Percentiles rank a stretch among this genome's conserved stretches.
phyloP scores from a whole-genome alignment of 2,113 vertebrate species.

The Cromileptes altivelis region DNA sequence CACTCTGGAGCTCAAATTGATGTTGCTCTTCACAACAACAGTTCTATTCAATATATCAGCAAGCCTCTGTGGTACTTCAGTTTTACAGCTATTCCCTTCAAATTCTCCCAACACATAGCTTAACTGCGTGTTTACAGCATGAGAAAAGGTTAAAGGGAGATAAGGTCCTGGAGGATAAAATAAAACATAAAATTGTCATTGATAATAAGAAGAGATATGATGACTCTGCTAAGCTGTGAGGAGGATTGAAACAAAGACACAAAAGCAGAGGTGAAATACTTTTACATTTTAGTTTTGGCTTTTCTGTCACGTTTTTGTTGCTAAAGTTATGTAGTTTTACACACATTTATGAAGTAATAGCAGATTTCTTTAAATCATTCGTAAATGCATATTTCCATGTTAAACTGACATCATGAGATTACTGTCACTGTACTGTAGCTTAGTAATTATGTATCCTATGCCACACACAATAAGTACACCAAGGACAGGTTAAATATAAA shows the following conservation, averaged over 20 bases:
- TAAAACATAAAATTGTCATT: conserved; percentile 40
- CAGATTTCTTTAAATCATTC: not conserved
- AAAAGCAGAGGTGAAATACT: conserved; percentile 2
- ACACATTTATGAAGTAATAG: not conserved
- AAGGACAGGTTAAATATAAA: not conserved
- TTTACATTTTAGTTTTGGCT: not conserved
- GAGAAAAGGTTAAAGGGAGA: conserved; percentile 26
- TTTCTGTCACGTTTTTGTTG: not conserved
- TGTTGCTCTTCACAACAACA: conserved; percentile 19
- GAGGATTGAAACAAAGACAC: conserved; percentile 16
- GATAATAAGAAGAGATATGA: conserved; percentile 45
- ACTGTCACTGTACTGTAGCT: not conserved
- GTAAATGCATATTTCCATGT: not conserved
- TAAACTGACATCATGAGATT: not conserved
- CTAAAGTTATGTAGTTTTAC: not conserved
- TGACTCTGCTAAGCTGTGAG: conserved; percentile 7
- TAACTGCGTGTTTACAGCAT: conserved; percentile 12
- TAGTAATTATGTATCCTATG: not conserved
- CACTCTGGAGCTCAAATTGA: conserved; percentile 33
- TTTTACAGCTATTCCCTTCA: conserved; percentile 11
- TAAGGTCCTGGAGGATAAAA: conserved; percentile 23
- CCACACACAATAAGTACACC: not conserved
- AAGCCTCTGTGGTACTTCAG: conserved; percentile 23
- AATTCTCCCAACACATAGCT: conserved; percentile 9
- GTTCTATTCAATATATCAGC: conserved; percentile 41